These are phyloP conservation scores for Bombus sibiricus DNA, from an alignment of 1,140 invertebrate genomes.

Conservation along the genomic window DNA sequence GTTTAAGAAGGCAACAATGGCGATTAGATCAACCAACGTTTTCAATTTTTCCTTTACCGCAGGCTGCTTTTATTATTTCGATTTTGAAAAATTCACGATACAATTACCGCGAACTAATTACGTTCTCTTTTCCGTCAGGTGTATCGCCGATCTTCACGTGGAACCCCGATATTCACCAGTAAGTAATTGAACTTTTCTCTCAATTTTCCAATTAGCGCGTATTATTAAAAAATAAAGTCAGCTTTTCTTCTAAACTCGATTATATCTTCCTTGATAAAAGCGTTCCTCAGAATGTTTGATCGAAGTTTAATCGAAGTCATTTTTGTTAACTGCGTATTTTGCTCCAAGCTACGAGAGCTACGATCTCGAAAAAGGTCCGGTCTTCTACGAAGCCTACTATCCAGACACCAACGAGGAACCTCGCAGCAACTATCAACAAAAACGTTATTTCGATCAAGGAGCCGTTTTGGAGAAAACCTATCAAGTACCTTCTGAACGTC, in stretches of 20 bases:
- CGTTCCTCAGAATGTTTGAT: background rate
- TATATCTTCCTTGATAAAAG: background rate
- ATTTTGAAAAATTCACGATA: background rate
- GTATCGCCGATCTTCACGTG: constrained; percentile 21
- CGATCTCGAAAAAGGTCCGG: constrained; percentile 67
- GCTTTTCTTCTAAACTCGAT: background rate
- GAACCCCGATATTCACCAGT: constrained; percentile 30
- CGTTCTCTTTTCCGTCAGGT: background rate
- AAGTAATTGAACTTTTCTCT: constrained; percentile 14
- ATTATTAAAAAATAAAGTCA: background rate
- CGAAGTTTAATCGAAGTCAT: background rate
- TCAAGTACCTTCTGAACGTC: constrained; percentile 54
- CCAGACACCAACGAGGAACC: constrained; percentile 56
- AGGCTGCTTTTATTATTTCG: background rate
- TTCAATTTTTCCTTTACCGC: too few relatives aligned
- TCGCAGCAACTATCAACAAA: constrained; percentile 38
- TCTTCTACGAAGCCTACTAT: constrained; percentile 76
- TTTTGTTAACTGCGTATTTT: background rate
- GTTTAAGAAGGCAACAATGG: background rate
- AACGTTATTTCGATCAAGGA: constrained; percentile 53
- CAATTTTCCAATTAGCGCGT: too few relatives aligned
- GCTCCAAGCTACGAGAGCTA: constrained; percentile 60
- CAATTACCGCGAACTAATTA: background rate
- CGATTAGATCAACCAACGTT: background rate
- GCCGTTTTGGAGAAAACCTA: constrained; percentile 63